Evolutionary conservation across 2,888 invertebrate genomes (phyloP), one percentile per base, ranked within the genome.

Genomic region (Eupithecia abbreviata): DNA sequence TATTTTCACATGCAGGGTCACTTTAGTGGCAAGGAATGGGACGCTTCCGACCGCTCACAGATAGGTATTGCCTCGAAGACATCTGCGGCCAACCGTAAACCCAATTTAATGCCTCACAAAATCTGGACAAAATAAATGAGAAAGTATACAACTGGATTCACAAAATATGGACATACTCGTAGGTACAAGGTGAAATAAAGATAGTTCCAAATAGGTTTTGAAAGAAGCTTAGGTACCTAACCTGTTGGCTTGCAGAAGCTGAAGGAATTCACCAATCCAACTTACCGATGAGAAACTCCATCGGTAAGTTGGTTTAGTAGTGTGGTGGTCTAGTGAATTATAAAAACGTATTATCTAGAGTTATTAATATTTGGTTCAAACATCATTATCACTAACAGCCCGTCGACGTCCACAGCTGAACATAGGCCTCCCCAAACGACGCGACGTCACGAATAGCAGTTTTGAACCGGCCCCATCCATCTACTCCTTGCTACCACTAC

Each of bases 91-190:
- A 87, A 82, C 90, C 89, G 87, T 88, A 89, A 89, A 92, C 89
- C 90, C 90, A 92, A 93, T 93, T 92, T 92, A 90, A 92, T 92
- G 91, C 91, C 87, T 90, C 91, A 89, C 89, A 84, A 90, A 92
- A 90, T 90, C 89, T 89, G 89, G 87, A 91, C 90, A 88, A 89
- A 91, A 90, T 90, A 91, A 90, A 91, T 90, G 87, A 84, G 81
- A 80, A 81, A 80, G 74, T 80, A 80, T 71, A 73, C 65, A 75
- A 55, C 67, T 65, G 43, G 58, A 18, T 4, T 55, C 47, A 73
- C 85, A 88, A 89, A 30, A 85, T 69, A 87, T 66, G 78, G 69
- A 72, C 43, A 41, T 41, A 43, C 30, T 30, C 10, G n/a, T 68
- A 30, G 7, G 49, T 49, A 49, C 49, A 68, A 12, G 12, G 13